Evolutionary conservation across 2,888 invertebrate species (phyloP).

Genomic region (Rhimphoctona megacephalus): DNA sequence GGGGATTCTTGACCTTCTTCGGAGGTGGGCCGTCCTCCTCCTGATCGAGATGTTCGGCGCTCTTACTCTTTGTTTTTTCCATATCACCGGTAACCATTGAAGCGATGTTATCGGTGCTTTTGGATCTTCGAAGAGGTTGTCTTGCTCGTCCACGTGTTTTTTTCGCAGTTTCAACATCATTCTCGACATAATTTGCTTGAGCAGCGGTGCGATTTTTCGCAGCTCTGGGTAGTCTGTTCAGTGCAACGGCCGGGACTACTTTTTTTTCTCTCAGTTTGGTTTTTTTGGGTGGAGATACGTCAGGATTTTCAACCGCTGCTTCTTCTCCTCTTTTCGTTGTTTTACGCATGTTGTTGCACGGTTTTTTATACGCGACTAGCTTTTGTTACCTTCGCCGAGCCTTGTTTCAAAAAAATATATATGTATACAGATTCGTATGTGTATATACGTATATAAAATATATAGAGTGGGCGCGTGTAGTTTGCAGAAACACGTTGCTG

Average conservation of each 20-base stretch:
- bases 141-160: constrained; percentile 27
- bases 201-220: constrained; percentile 67
- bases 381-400: constrained; percentile 4
- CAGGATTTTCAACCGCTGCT: constrained; percentile 66
- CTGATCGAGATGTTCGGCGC: constrained; percentile 21
- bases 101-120: constrained; percentile 38
- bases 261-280: constrained; percentile 56
- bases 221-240: constrained; percentile 63
- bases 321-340: constrained; percentile 67
- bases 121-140: constrained; percentile 24
- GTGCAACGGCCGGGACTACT: background rate
- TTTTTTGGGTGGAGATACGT: constrained; percentile 72
- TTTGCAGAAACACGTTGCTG: constrained; percentile 36
- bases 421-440: background rate
- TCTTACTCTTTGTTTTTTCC: constrained; percentile 52
- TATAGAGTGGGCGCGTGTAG: constrained; percentile 14
- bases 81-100: background rate
- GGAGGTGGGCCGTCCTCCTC: constrained; percentile 21
- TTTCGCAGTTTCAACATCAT: constrained; percentile 22
- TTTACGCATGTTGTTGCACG: constrained; percentile 71
- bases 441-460: background rate
- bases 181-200: constrained; percentile 12
- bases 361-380: constrained; percentile 17
- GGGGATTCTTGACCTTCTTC: constrained; percentile 41
- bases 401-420: background rate